Evolutionary conservation across 2,888 invertebrate genomes (phyloP), one percentile per base, ranked within the genome.

Genomic region (Lasioglossum villosulum): DNA sequence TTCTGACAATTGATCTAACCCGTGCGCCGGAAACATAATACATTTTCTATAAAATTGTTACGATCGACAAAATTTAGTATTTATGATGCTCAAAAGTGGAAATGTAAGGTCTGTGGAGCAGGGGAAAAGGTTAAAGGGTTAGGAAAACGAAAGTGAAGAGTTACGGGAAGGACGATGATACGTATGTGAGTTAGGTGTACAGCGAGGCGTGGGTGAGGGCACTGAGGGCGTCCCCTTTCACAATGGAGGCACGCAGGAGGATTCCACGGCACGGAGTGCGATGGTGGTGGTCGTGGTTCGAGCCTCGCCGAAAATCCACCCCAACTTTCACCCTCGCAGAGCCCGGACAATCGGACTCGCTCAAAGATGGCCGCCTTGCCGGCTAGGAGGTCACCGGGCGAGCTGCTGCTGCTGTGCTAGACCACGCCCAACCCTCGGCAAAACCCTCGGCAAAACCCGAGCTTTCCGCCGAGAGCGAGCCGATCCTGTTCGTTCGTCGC

Each of bases 291-390:
- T 39, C n/a, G 68, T 34, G 10, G n/a, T 59, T 63, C 71, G 42
- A 42, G 76, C 72, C 84, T 83, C 48, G 74, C 19, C 77, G 86
- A 86, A 89, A 90, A 90, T 83, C 83, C 87, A 86, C 84, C 91
- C 90, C 83, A 91, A 93, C 91, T 92, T 93, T 93, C 92, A 92
- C 93, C 93, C 92, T 93, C 91, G 87, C 89, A 89, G 89, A 89
- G 90, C 86, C 86, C 90, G 92, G 90, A 90, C 91, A 79, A 82
- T 79, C 77, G 73, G 77, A 75, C 70, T 48, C 34, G 75, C 88
- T 88, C 91, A 91, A 94, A 94, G 92, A 94, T 94, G 94, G 94
- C 94, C 90, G 86, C 87, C 80, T 72, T 83, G 81, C 83, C 75
- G 86, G 83, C 82, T 84, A 88, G 89, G 91, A 92, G 91, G 91